Base-by-base conservation (phyloP, 2,113 vertebrate species). In the Miniopterus natalensis region DNA sequence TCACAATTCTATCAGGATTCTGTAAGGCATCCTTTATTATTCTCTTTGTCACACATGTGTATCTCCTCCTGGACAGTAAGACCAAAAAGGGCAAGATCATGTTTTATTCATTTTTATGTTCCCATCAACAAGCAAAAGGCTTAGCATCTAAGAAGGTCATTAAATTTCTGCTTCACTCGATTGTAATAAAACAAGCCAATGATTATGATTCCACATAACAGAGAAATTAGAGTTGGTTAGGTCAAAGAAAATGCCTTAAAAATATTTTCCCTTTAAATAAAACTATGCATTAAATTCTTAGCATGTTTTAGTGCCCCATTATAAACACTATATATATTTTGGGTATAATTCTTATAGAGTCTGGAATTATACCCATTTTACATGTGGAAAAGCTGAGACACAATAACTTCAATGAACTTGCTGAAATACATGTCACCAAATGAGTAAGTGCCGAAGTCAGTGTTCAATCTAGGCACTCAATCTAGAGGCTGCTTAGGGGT, bases 131-230 rank as follows among this genome's bases (percentile, higher is more conserved):
- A 71, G 68, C 68, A 75, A 25, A 71, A 85, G 47, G 49, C 68
- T 78, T 89, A 68, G 55, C n/a, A 93, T 55, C 55, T 89, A 91
- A 90, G 53, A 74, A 40, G 13, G 40, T 84, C 42, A 95, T 92
- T 94, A 94, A 78, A 88, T 79, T n/a, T 85, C 61, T 70, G 40
- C 40, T 73, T 93, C 51, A 86, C 25, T 95, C 84, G 63, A 61
- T 5, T 57, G 21, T 68, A 65, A 40, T 68, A 70, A 73, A 92
- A 80, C 14, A 88, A 68, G 20, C 13, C n/a, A 86, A n/a, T 36
- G 20, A 71, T 40, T 74, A 83, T 84, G 18, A 8, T 29, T 87
- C 71, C 29, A 8, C 2, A 49, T 61, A 13, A 66, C 21, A 92
- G 13, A 86, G 21, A 93, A 75, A 88, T 49, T 45, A 78, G 3